Conservation (phyloP, 2,888 invertebrate species). For the Hydriomena furcata region DNA sequence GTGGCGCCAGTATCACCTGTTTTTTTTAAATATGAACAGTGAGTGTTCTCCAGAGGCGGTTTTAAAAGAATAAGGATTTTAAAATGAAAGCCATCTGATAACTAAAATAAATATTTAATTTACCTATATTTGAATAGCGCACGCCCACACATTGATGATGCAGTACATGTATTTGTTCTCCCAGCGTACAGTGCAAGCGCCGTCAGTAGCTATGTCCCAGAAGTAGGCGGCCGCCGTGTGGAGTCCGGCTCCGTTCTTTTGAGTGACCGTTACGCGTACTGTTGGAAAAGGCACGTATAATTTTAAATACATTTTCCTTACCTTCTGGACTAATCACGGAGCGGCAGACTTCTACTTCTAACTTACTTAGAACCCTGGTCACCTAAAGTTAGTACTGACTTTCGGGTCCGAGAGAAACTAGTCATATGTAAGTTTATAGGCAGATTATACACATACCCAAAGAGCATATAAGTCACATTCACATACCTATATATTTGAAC, state of each 20-base stretch:
- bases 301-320: too few relatives aligned
- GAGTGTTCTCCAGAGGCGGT: too few relatives aligned
- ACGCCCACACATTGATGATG: constrained; percentile 91
- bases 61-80: too few relatives aligned
- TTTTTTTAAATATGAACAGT: too few relatives aligned
- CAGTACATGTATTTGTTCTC: constrained; percentile 94
- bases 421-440: neutral
- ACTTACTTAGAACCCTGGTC: too few relatives aligned
- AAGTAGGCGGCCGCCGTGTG: constrained; percentile 93
- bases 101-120: constrained; percentile 14
- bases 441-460: too few relatives aligned
- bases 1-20: too few relatives aligned
- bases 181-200: constrained; percentile 92
- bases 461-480: too few relatives aligned
- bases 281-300: constrained; percentile 43
- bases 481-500: constrained; percentile 90
- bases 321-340: too few relatives aligned
- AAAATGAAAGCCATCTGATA: constrained; percentile 3
- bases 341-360: too few relatives aligned
- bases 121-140: constrained; percentile 78
- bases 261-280: constrained; percentile 92
- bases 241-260: constrained; percentile 92
- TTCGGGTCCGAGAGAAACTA: too few relatives aligned
- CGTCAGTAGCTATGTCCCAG: constrained; percentile 92
- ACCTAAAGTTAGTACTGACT: too few relatives aligned